Evolutionary conservation across 2,113 vertebrate species (phyloP).

Genomic region (Zosterops lateralis): DNA sequence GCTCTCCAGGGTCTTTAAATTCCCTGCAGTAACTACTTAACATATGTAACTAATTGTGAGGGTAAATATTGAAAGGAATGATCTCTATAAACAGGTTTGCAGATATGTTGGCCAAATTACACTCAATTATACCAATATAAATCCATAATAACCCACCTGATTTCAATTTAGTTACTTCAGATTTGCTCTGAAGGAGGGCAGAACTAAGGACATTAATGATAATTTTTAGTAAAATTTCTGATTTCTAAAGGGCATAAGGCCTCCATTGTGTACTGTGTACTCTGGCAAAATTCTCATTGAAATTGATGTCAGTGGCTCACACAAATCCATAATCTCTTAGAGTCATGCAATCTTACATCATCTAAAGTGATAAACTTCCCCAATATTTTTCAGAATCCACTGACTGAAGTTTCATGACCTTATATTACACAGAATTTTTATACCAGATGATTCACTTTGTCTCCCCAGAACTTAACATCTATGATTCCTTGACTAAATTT

Average conservation of each 20-base stretch:
- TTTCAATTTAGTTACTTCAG: background rate
- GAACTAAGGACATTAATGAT: background rate
- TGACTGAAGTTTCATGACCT: background rate
- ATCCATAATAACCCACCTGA: slow-evolving; percentile 32
- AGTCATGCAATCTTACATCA: background rate
- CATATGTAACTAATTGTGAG: slow-evolving; percentile 51
- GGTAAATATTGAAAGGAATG: slow-evolving; percentile 58
- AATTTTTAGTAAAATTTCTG: background rate
- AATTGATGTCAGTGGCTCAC: background rate
- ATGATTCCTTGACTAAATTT: background rate
- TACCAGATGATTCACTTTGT: background rate
- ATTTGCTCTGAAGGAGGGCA: background rate
- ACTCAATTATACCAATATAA: slow-evolving; percentile 28
- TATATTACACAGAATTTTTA: background rate
- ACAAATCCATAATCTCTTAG: background rate
- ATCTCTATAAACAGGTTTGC: slow-evolving; percentile 42
- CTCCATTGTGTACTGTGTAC: background rate
- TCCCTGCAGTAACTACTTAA: slow-evolving; percentile 41
- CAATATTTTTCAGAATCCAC: background rate
- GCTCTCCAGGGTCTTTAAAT: slow-evolving; percentile 35
- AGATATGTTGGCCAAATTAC: slow-evolving; percentile 47
- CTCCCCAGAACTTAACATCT: background rate
- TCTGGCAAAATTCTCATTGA: background rate
- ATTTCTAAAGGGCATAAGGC: background rate
- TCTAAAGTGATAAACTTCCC: background rate